Percentiles rank a stretch among this genome's conserved stretches.
phyloP scores from a whole-genome alignment of 2,888 invertebrate species.

The Conchocele bisecta region DNA sequence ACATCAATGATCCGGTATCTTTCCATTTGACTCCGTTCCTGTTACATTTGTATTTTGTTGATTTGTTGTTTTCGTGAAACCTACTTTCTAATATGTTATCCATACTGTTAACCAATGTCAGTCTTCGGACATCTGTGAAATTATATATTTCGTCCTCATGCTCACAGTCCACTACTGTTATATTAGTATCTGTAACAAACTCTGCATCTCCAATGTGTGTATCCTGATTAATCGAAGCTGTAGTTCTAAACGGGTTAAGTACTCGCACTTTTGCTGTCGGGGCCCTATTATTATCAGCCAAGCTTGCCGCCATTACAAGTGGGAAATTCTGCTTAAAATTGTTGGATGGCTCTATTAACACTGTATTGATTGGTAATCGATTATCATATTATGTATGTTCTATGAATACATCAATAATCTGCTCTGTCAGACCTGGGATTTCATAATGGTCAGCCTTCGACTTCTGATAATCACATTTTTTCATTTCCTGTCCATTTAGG shows the following conservation, averaged over 20 bases:
- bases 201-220: constrained; percentile 41
- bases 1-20: constrained; percentile 12
- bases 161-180: background rate
- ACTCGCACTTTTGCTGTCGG: constrained; percentile 22
- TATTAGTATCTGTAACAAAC: constrained; percentile 1
- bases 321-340: constrained; percentile 29
- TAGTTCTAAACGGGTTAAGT: constrained; percentile 28
- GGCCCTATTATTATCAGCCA: constrained; percentile 28
- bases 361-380: background rate
- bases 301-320: constrained; percentile 34
- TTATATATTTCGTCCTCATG: constrained; percentile 1
- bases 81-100: too few species aligned
- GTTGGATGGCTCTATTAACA: constrained; percentile 37
- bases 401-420: constrained; percentile 38
- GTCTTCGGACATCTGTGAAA: background rate
- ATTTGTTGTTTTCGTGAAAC: too few species aligned
- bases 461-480: constrained; percentile 2
- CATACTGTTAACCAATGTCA: background rate
- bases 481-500: constrained; percentile 15
- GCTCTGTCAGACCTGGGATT: constrained; percentile 31
- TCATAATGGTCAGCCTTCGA: constrained; percentile 16
- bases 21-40: background rate
- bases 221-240: constrained; percentile 30
- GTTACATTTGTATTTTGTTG: too few species aligned
- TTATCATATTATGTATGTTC: constrained; percentile 25